phyloP scores from a whole-genome alignment of 2,888 invertebrate species.

The Xylophagus ater region DNA sequence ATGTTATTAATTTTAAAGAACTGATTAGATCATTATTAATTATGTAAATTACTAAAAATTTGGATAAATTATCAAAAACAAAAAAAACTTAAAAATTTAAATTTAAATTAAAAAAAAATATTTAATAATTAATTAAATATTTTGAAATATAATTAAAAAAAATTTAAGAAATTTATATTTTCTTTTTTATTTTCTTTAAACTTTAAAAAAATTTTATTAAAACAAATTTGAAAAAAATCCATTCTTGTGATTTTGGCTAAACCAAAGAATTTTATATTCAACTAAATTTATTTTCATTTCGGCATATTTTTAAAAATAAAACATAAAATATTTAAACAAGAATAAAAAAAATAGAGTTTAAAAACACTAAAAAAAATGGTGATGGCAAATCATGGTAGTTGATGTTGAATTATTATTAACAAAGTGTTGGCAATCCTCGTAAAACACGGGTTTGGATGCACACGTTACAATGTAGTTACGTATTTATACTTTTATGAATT shows the following conservation, averaged over 20 bases:
- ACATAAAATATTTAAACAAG: slow-evolving; percentile 14
- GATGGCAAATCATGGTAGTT: too few relatives aligned
- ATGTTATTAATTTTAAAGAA: slow-evolving; percentile 21
- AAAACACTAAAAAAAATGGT: too few relatives aligned
- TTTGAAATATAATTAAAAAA: too few relatives aligned
- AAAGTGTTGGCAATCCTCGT: too few relatives aligned
- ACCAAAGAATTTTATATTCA: slow-evolving; percentile 16
- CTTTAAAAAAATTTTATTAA: slow-evolving; percentile 10
- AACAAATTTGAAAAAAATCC: slow-evolving; percentile 10
- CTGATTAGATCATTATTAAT: slow-evolving; percentile 21
- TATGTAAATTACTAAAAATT: slow-evolving; percentile 13
- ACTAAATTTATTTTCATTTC: slow-evolving; percentile 9
- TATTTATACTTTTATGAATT: too few relatives aligned
- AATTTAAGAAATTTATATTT: too few relatives aligned
- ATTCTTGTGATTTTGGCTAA: slow-evolving; percentile 19
- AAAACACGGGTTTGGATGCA: too few relatives aligned
- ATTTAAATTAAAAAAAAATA: slow-evolving; percentile 1
- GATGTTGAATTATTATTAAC: too few relatives aligned
- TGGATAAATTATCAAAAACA: slow-evolving; percentile 2
- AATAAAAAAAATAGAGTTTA: slow-evolving; percentile 7
- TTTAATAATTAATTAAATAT: too few relatives aligned
- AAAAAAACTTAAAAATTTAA: slow-evolving; percentile 5
- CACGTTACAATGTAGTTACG: too few relatives aligned
- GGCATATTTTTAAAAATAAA: slow-evolving; percentile 18
- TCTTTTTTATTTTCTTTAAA: slow-evolving; percentile 3